A percentile compares a stretch with the other conserved stretches of the same genome.
These are phyloP conservation scores for Centropristis striata DNA, from an alignment of 2,113 vertebrate species.

Conservation along the genomic window DNA sequence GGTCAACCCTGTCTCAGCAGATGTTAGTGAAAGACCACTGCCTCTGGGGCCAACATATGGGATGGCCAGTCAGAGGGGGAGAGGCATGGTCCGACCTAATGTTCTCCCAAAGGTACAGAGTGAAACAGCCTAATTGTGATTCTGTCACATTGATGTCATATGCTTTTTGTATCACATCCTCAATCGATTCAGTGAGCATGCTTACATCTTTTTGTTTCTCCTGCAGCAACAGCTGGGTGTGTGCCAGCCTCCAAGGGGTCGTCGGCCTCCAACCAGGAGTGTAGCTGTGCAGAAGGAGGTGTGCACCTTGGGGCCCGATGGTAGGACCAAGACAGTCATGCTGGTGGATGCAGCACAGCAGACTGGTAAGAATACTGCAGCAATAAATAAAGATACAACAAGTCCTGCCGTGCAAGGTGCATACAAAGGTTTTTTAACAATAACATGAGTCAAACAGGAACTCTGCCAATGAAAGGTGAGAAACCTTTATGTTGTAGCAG, in stretches of 20 bases:
- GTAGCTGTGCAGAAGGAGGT: slow-evolving; percentile 97
- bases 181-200: not conserved
- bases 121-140: not conserved
- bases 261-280: slow-evolving; percentile 92
- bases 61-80: slow-evolving; percentile 87
- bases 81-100: slow-evolving; percentile 87
- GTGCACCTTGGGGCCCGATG: slow-evolving; percentile 92
- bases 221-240: slow-evolving; percentile 79
- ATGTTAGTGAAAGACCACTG: slow-evolving; percentile 89
- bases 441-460: not conserved
- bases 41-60: slow-evolving; percentile 87
- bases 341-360: slow-evolving; percentile 98
- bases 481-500: not conserved
- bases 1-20: slow-evolving; percentile 88
- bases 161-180: not conserved
- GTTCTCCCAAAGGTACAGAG: slow-evolving; percentile 88
- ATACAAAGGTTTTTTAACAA: not conserved
- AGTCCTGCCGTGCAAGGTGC: not conserved
- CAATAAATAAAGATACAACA: not conserved
- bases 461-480: not conserved
- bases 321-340: slow-evolving; percentile 92
- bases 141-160: not conserved
- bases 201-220: slow-evolving; percentile 41
- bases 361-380: slow-evolving; percentile 86
- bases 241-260: slow-evolving; percentile 89